phyloP scores from a whole-genome alignment of 2,888 invertebrate species.

The Amphimallon solstitiale region DNA sequence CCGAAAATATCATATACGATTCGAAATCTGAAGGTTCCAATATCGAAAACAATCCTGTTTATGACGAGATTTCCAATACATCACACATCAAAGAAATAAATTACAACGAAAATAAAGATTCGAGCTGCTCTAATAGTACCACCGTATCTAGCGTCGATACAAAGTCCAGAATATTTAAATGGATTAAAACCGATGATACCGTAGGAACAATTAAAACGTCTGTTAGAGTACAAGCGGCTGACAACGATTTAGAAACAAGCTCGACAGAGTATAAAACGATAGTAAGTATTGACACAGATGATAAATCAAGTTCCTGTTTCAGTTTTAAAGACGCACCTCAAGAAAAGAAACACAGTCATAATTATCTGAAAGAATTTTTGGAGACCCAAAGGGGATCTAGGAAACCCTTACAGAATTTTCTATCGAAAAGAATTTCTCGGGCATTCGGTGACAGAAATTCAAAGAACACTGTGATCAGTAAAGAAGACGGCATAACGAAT shows the following conservation, averaged over 20 bases:
- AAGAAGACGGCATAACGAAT: conserved; percentile 51
- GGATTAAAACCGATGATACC: conserved; percentile 8
- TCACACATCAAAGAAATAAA: conserved; percentile 28
- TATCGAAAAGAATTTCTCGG: conserved; percentile 60
- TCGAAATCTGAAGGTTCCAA: conserved; percentile 35
- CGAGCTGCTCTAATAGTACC: neutral
- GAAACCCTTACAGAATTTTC: conserved; percentile 61
- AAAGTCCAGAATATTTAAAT: conserved; percentile 13
- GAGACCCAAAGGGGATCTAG: conserved; percentile 61
- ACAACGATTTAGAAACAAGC: conserved; percentile 37
- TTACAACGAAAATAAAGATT: conserved; percentile 2
- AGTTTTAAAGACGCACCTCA: conserved; percentile 47
- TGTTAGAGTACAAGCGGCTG: conserved; percentile 51
- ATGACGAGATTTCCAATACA: conserved; percentile 48
- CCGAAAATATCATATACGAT: conserved; percentile 42
- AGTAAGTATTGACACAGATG: conserved; percentile 52
- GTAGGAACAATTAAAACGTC: conserved; percentile 48
- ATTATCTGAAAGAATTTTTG: conserved; percentile 60
- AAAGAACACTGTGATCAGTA: conserved; percentile 25
- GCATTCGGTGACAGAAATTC: conserved; percentile 64
- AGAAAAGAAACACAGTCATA: conserved; percentile 60
- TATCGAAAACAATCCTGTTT: conserved; percentile 51
- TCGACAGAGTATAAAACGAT: conserved; percentile 57
- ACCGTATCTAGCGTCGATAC: conserved; percentile 1
- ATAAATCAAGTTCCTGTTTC: conserved; percentile 36